Conservation (phyloP, 2,797 vertebrate species). For the Synaphobranchus kaupii region DNA sequence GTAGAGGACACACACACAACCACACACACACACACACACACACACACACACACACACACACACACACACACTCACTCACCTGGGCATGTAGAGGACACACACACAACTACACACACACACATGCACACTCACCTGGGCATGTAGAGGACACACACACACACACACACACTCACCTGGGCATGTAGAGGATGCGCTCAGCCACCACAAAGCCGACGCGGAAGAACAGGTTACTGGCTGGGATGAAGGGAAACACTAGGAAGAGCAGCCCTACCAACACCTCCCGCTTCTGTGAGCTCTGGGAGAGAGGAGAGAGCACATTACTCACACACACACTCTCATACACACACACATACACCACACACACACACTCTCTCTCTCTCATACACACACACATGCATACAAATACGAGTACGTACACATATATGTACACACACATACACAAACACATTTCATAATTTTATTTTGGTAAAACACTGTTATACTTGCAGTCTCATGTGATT, state of each 20-base stretch:
- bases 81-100: no score
- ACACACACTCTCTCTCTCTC: background rate
- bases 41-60: slow-evolving; percentile 25
- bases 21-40: slow-evolving; percentile 5
- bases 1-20: background rate
- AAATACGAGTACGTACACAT: no score
- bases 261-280: slow-evolving; percentile 87
- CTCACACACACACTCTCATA: background rate
- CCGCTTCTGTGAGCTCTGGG: slow-evolving; percentile 83
- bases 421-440: slow-evolving; percentile 26
- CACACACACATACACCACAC: slow-evolving; percentile 18
- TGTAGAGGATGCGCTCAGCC: slow-evolving; percentile 95
- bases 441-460: no score
- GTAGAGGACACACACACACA: no score
- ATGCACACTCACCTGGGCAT: no score
- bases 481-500: no score
- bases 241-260: slow-evolving; percentile 94
- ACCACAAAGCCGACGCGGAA: slow-evolving; percentile 98
- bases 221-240: slow-evolving; percentile 96
- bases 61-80: no score
- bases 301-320: slow-evolving; percentile 37
- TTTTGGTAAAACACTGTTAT: no score
- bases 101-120: no score
- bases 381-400: background rate
- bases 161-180: slow-evolving; percentile 54